A percentile compares a stretch with the other conserved stretches of the same genome.
Conservation (phyloP, 1,140 invertebrate genomes). For the Stenopsyche tienmushanensis region DNA sequence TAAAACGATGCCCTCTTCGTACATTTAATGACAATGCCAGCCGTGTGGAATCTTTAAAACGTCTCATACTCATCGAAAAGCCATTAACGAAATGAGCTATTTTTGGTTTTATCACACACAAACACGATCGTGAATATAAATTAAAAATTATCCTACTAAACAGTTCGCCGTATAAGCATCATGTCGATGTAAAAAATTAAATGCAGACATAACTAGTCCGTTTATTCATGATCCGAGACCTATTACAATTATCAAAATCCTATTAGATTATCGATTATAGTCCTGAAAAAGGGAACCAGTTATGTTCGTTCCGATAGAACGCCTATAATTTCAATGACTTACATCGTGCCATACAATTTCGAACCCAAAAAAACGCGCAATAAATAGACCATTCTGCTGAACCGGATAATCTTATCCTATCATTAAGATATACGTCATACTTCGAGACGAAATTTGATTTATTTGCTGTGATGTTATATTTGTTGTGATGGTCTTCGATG, state of each 20-base stretch:
- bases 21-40: background rate
- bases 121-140: constrained; percentile 37
- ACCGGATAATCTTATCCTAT: no score
- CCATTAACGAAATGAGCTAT: background rate
- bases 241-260: constrained; percentile 28
- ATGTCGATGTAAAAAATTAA: background rate
- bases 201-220: constrained; percentile 4
- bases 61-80: no score
- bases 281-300: constrained; percentile 23
- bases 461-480: no score
- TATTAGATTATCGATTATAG: constrained; percentile 27
- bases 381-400: no score
- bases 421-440: no score
- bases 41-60: background rate
- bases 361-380: background rate
- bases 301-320: constrained; percentile 7
- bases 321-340: constrained; percentile 21
- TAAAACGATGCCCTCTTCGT: no score
- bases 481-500: no score
- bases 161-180: constrained; percentile 20
- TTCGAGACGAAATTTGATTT: no score
- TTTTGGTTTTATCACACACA: background rate
- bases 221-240: constrained; percentile 23
- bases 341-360: background rate
- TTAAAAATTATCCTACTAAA: constrained; percentile 42